Base-by-base conservation (phyloP, 1,140 invertebrate genomes). In the Vanessa atalanta region DNA sequence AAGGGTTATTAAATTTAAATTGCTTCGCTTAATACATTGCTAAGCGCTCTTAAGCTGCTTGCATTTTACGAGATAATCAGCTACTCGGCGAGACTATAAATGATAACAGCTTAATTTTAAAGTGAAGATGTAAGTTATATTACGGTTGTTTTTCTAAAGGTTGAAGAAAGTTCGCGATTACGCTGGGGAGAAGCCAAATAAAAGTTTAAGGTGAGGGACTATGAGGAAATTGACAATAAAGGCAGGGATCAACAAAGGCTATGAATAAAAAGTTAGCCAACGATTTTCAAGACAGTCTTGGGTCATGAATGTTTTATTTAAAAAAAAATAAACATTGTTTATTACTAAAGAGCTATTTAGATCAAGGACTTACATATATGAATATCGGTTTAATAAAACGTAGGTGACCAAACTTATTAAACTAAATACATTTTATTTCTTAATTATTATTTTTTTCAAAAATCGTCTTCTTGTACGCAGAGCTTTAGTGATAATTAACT, bases 211-310 rank as follows among this genome's bases (percentile, higher is more conserved):
- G n/a, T 60, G 43, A 69, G 47, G 67, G 43, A 48, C 53, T 15
- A 31, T 69, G 47, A 60, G 50, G 20, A 69, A 69, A 69, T 60
- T 69, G 55, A 69, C 60, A 47, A 69, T 69, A 60, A 53, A 15
- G 31, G 47, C 14, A 12, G 65, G 26, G 26, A 65, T 8, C 37
- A 66, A 69, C 55, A 60, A 69, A 69, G 37, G 37, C 4, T 15
- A 31, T 69, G 53, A 60, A 69, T 69, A 43, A 47, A 60, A 69
- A 60, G 8, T 67, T 43, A 66, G 16, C 23, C 37, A 61, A 23
- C 15, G 13, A 61, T 61, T 37, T 61, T 15, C 14, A 60, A 60
- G n/a, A 11, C 6, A 55, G 37, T 43, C 37, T 43, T 5, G 37
- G 6, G 26, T 31, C 3, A 4, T 31, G 26, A 31, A 31, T 43